Evolutionary conservation across 2,113 vertebrate genomes (phyloP), one percentile per base, ranked within the genome.

Genomic region (Manacus vitellinus): DNA sequence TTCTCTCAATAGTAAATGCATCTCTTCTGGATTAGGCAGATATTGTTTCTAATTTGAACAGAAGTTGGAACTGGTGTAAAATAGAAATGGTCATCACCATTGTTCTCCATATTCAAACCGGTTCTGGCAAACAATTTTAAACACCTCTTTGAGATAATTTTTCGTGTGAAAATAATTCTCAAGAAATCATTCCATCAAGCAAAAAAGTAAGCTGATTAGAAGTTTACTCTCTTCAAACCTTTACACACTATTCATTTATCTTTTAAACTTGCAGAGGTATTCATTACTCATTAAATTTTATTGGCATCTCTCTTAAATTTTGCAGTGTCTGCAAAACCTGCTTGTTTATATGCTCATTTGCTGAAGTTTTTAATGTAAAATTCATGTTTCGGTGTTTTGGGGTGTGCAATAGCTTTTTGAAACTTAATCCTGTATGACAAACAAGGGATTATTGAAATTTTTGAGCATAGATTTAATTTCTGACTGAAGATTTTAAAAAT

Each of bases 181-280:
- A 37, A 78, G 44, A 76, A 92, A 37, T 52, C 24, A 67, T 89
- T 27, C 14, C 47, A 63, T 76, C n/a, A 65, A 73, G 52, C 59
- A 86, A n/a, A 46, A 80, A 87, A 92, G 87, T 49, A 56, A 94
- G 23, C 66, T 92, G 59, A 61, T 95, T 73, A 58, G 75, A 72
- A 76, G 56, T 51, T 84, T 82, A 30, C 52, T 51, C 8, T 86
- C 56, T 85, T 92, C 62, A 85, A 54, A 89, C 27, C 25, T 67
- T 75, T 91, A 25, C 54, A 71, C 7, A 12, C 27, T 47, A 12
- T 71, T 78, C 14, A 44, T 86, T 84, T 83, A 27, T 55, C 70
- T 94, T 91, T 51, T 67, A 88, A 91, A 83, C 37, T 44, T 86
- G n/a, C 14, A 54, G 43, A 28, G 17, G 54, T 91, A 76, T 73